A percentile compares a stretch with the other conserved stretches of the same genome.
Conservation (phyloP, 2,797 vertebrate species). For the Enoplosus armatus region DNA sequence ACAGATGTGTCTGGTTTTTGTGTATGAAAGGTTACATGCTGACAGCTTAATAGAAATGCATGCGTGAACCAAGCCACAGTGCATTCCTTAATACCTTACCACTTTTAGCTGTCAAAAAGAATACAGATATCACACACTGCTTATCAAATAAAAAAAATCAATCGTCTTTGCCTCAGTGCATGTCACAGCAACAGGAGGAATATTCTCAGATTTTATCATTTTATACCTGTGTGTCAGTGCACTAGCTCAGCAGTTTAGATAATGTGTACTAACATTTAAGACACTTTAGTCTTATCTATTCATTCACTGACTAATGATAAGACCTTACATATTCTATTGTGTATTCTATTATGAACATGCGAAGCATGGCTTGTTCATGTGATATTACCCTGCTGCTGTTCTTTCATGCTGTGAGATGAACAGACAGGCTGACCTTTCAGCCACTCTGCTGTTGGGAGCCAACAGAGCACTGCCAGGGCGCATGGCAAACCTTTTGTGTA, state of each 20-base stretch:
- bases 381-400: conserved; percentile 62
- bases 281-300: conserved; percentile 43
- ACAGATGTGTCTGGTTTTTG: conserved; percentile 47
- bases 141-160: conserved; percentile 58
- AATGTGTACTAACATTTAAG: conserved; percentile 24
- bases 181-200: conserved; percentile 28
- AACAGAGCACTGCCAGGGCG: conserved; percentile 57
- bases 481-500: conserved; percentile 63
- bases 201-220: conserved; percentile 32
- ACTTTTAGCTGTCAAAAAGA: conserved; percentile 50
- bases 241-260: conserved; percentile 22
- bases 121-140: conserved; percentile 53
- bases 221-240: background rate
- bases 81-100: conserved; percentile 34
- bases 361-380: conserved; percentile 62
- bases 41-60: conserved; percentile 57
- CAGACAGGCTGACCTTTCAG: conserved; percentile 83
- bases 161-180: conserved; percentile 33
- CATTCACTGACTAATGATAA: conserved; percentile 54
- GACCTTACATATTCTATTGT: conserved; percentile 35
- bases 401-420: conserved; percentile 75
- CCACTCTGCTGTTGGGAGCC: conserved; percentile 72
- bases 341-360: conserved; percentile 45
- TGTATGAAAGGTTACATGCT: conserved; percentile 62
- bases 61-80: conserved; percentile 30